A percentile compares a stretch with the other conserved stretches of the same genome.
phyloP scores from a whole-genome alignment of 2,888 invertebrate species.

The Laothoe populi region DNA sequence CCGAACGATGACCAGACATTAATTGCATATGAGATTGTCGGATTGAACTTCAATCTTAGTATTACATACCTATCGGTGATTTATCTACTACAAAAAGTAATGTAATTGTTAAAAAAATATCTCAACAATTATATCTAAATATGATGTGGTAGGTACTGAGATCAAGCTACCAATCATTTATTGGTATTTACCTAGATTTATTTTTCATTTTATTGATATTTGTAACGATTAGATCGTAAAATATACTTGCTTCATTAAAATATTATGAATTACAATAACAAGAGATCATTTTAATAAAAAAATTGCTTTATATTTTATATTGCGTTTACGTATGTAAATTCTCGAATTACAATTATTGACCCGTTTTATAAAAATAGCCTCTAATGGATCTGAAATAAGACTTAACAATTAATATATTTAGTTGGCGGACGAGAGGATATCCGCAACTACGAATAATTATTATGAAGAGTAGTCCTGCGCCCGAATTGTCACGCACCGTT shows the following conservation, averaged over 20 bases:
- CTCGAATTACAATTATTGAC: background rate
- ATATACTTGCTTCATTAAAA: background rate
- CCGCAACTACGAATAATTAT: constrained; percentile 56
- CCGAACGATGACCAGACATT: too few relatives aligned
- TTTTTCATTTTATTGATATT: too few relatives aligned
- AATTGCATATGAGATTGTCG: too few relatives aligned
- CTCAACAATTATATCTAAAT: background rate
- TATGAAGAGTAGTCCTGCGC: constrained; percentile 40
- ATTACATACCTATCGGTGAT: background rate
- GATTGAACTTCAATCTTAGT: too few relatives aligned
- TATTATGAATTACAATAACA: background rate
- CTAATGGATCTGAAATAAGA: constrained; percentile 12
- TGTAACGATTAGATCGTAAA: too few relatives aligned
- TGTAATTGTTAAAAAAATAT: background rate
- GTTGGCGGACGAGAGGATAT: constrained; percentile 60
- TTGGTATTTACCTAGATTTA: too few relatives aligned
- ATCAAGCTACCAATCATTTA: too few relatives aligned
- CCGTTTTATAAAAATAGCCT: constrained; percentile 2
- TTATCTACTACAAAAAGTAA: background rate
- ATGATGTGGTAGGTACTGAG: too few relatives aligned
- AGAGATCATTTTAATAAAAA: background rate
- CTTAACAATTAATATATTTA: constrained; percentile 25
- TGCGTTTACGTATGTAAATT: background rate
- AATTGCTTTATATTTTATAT: background rate
- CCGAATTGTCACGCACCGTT: constrained; percentile 42